Base-by-base conservation (phyloP, 2,113 vertebrate species). In the Menura novaehollandiae region DNA sequence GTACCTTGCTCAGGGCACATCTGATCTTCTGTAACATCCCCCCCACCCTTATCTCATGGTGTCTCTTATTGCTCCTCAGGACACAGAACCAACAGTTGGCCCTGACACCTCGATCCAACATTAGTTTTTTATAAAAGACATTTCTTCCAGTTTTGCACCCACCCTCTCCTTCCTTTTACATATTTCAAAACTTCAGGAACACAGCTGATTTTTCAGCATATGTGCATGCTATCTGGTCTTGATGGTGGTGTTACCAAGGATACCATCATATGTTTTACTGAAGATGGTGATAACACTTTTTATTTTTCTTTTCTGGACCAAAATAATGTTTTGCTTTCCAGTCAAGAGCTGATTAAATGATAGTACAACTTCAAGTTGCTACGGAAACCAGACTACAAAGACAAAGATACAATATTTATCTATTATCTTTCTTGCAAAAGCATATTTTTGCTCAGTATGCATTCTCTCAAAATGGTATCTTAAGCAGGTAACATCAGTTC, bases 331-430 rank as follows among this genome's bases (percentile, higher is more conserved):
- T 82, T 89, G 7, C 13, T 94, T 89, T 91, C 53, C 13, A 85
- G 60, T 73, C 49, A 89, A 89, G 59, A 89, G n/a, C 23, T 66
- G 66, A 85, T 85, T 41, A 80, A 95, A 95, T 80, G 88, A 89
- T 66, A 85, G 32, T 12, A 14, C 1, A 30, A 73, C 37, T 93
- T 89, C 21, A 80, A 23, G 78, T 91, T 95, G 49, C 88, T 90
- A 90, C 8, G 51, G 96, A 81, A 94, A 96, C 71, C 37, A 89
- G 19, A 8, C 59, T 91, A 81, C 26, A 63, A 92, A 79, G 62
- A 60, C 22, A 78, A 85, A 94, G 71, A 55, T 64, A 64, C 8
- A 60, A 32, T 62, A 89, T 69, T 94, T 93, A 49, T 59, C 15
- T 47, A 41, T 16, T 10, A 44, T 68, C 30, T 67, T 28, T 20